A percentile compares a stretch with the other conserved stretches of the same genome.
These are phyloP conservation scores for Troglohyphantes excavatus DNA, from an alignment of 2,888 invertebrate species.

Conservation along the genomic window DNA sequence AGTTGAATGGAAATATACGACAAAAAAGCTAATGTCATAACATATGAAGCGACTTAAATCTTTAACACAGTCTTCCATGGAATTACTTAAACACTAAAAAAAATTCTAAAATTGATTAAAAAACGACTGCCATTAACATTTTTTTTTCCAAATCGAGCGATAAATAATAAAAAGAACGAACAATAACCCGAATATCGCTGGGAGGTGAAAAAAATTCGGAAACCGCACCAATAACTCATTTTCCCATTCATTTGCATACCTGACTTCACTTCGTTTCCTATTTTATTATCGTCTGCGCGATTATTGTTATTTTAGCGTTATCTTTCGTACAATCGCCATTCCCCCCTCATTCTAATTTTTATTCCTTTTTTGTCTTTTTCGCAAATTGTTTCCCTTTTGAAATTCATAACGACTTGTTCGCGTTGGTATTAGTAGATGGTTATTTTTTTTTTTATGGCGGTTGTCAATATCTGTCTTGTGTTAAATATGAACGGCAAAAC, in stretches of 20 bases:
- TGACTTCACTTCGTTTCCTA: constrained; percentile 27
- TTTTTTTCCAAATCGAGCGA: too few species aligned
- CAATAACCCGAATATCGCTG: background rate
- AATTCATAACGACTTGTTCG: constrained; percentile 8
- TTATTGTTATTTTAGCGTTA: constrained; percentile 43
- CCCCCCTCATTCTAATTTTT: background rate
- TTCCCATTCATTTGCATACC: constrained; percentile 24
- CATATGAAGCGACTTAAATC: too few species aligned
- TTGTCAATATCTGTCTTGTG: constrained; percentile 24
- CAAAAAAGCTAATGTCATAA: too few species aligned
- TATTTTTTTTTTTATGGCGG: background rate
- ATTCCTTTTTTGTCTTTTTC: constrained; percentile 5
- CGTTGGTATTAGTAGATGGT: background rate
- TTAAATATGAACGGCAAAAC: background rate
- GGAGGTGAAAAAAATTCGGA: background rate
- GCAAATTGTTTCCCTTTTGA: background rate
- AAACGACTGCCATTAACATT: too few species aligned
- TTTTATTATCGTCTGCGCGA: constrained; percentile 18
- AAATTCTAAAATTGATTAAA: too few species aligned
- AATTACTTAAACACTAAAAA: too few species aligned
- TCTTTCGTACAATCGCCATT: background rate
- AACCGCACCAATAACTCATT: constrained; percentile 2
- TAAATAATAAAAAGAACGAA: too few species aligned
- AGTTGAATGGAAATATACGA: too few species aligned
- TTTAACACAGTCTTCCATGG: too few species aligned